A percentile compares a stretch with the other conserved stretches of the same genome.
Conservation (phyloP, 2,797 vertebrate species). For the Hippopotamyrus pictus region DNA sequence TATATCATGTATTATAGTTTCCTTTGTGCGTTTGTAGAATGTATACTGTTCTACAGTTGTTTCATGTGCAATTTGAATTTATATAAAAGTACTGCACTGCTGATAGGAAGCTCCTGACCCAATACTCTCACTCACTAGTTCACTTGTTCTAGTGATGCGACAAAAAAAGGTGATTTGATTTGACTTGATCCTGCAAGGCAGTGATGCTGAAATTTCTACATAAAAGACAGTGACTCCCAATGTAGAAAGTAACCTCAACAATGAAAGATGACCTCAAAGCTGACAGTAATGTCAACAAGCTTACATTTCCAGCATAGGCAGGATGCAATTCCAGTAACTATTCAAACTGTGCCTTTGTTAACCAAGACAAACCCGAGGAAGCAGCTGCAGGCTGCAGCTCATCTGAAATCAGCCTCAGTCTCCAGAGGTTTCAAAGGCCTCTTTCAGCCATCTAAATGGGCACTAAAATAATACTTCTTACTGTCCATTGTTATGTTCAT, state of each 20-base stretch:
- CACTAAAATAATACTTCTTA: not conserved
- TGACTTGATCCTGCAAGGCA: not conserved
- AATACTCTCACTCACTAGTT: not conserved
- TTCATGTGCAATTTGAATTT: not conserved
- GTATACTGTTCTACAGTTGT: not conserved
- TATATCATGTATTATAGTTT: not conserved
- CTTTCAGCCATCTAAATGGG: not conserved
- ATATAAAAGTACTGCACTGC: not conserved
- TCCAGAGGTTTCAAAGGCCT: not conserved
- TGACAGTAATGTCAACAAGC: not conserved
- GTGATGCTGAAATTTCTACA: not conserved
- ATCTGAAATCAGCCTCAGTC: not conserved
- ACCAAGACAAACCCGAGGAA: not conserved
- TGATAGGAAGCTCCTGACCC: not conserved
- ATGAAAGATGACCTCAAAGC: not conserved
- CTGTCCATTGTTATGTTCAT: not conserved
- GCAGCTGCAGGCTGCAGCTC: not conserved
- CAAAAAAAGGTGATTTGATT: not conserved
- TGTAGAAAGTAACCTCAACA: not conserved
- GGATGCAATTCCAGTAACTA: not conserved
- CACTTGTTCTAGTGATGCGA: not conserved
- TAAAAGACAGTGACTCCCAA: not conserved
- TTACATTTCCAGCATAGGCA: not conserved
- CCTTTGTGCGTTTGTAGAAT: not conserved
- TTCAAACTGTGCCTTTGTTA: not conserved